phyloP scores from a whole-genome alignment of 2,888 invertebrate species.

The Maniola hyperantus region DNA sequence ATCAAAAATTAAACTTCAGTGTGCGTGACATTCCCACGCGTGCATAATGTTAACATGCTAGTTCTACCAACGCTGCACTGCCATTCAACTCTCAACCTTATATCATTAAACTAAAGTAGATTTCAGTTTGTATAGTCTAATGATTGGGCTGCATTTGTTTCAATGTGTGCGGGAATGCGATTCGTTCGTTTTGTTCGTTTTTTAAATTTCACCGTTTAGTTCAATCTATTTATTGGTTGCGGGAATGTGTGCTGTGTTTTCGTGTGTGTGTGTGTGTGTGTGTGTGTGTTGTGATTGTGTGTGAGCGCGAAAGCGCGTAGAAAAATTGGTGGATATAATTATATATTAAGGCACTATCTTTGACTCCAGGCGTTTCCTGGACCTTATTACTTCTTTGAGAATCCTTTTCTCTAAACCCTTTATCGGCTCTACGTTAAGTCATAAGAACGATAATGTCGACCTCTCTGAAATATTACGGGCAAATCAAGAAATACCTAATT shows the following conservation, averaged over 20 bases:
- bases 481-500: too few relatives aligned
- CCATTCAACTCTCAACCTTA: conserved; percentile 51
- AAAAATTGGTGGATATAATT: conserved; percentile 74
- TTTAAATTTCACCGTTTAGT: conserved; percentile 83
- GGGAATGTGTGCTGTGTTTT: conserved; percentile 68
- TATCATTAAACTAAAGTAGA: conserved; percentile 36
- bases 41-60: conserved; percentile 72
- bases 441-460: not conserved
- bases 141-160: conserved; percentile 75
- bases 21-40: conserved; percentile 71
- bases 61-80: conserved; percentile 58
- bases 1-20: conserved; percentile 63
- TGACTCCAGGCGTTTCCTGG: conserved; percentile 10
- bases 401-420: not conserved
- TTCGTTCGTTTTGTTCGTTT: conserved; percentile 81
- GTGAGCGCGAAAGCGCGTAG: conserved; percentile 75
- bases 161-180: conserved; percentile 68
- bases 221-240: conserved; percentile 82
- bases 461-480: not conserved
- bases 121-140: conserved; percentile 53
- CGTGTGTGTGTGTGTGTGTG: conserved; percentile 46
- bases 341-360: conserved; percentile 54
- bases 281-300: conserved; percentile 43
- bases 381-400: not conserved
- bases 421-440: not conserved